Percentiles rank a stretch among this genome's conserved stretches.
phyloP scores from a whole-genome alignment of 2,888 invertebrate species.

The Clostera curtula region DNA sequence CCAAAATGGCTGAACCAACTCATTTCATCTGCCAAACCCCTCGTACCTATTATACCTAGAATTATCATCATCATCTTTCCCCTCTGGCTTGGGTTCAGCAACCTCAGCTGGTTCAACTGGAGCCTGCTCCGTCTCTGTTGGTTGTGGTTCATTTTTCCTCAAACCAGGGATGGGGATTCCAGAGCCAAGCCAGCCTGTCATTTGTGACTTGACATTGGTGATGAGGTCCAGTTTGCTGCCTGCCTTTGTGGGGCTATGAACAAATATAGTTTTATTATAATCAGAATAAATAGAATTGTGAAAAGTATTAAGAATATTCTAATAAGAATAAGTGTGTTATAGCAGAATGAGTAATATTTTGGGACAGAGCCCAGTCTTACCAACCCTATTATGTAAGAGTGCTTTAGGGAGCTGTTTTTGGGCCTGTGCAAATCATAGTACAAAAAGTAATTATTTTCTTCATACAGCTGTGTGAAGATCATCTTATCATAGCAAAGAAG shows the following conservation, averaged over 20 bases:
- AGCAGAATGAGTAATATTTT: too few relatives aligned
- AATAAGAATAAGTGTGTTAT: too few relatives aligned
- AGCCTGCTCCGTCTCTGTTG: slow-evolving; percentile 58
- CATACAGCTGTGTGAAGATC: too few relatives aligned
- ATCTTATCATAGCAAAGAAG: too few relatives aligned
- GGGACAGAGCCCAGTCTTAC: too few relatives aligned
- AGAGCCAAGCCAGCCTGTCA: slow-evolving; percentile 89
- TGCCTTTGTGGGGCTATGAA: slow-evolving; percentile 80
- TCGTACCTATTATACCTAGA: slow-evolving; percentile 87
- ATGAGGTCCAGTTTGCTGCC: slow-evolving; percentile 86
- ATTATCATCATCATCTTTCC: slow-evolving; percentile 89
- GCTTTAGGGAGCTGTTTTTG: too few relatives aligned
- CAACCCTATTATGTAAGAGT: too few relatives aligned
- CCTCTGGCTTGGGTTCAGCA: slow-evolving; percentile 50
- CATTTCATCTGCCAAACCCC: slow-evolving; percentile 75
- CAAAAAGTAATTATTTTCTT: too few relatives aligned
- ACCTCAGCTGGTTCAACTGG: slow-evolving; percentile 59
- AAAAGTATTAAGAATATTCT: background rate
- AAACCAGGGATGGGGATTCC: slow-evolving; percentile 85
- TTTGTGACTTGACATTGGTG: slow-evolving; percentile 89
- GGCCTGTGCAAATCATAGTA: too few relatives aligned
- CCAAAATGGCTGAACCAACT: slow-evolving; percentile 44
- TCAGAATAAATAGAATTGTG: too few relatives aligned
- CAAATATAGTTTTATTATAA: too few relatives aligned
- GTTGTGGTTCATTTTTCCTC: slow-evolving; percentile 77